Conservation (phyloP, 2,797 vertebrate genomes). For the Glyptemys insculpta region DNA sequence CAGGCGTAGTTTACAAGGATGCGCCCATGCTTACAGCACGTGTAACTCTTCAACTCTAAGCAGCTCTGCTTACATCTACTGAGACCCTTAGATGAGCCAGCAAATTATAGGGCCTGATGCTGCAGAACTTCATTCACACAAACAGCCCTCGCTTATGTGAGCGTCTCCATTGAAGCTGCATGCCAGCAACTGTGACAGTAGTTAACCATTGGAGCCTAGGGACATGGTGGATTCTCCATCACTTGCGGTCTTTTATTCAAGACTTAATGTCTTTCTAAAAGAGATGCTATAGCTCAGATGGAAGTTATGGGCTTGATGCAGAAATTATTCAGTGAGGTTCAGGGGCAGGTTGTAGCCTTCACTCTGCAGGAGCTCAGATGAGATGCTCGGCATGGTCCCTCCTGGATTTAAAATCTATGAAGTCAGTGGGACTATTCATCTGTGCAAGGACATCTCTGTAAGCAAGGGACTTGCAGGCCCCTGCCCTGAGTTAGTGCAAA, state of each 20-base stretch:
- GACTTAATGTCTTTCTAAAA: neutral
- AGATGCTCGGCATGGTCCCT: neutral
- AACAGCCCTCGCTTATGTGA: neutral
- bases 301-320: neutral
- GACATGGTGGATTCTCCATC: neutral
- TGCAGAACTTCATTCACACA: constrained; percentile 63
- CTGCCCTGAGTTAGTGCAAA: no score
- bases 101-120: neutral
- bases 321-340: neutral
- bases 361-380: neutral
- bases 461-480: neutral
- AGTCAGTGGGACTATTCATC: neutral
- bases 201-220: neutral
- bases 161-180: neutral
- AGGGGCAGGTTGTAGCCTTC: neutral
- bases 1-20: constrained; percentile 59
- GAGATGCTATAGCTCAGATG: neutral
- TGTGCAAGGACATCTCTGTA: neutral
- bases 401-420: neutral
- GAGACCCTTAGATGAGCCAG: neutral
- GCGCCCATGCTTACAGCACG: constrained; percentile 62
- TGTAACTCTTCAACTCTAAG: constrained; percentile 61
- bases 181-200: constrained; percentile 31
- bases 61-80: constrained; percentile 21
- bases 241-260: neutral